phyloP scores from a whole-genome alignment of 2,113 vertebrate genomes.

The Anthoscopus minutus region DNA sequence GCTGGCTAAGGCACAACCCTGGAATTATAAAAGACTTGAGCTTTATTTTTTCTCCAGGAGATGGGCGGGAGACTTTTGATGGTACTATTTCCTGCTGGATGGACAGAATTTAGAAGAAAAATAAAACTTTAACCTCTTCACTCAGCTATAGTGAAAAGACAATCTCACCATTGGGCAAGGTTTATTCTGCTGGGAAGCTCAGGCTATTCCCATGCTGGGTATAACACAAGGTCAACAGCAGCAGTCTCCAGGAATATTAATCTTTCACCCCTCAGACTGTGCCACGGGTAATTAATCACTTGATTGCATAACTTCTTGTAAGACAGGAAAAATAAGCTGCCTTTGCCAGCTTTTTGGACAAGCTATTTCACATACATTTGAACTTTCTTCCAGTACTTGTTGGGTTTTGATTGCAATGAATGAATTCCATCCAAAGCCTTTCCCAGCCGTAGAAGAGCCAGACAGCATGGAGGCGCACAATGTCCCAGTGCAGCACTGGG shows the following conservation, averaged over 20 bases:
- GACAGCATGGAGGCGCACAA: not conserved
- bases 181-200: conserved; percentile 53
- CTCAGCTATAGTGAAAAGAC: conserved; percentile 19
- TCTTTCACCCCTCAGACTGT: conserved; percentile 62
- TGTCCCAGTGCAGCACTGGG: not conserved
- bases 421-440: conserved; percentile 23
- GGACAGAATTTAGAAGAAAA: conserved; percentile 46
- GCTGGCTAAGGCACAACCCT: not conserved
- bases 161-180: conserved; percentile 32
- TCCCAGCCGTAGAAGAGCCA: not conserved
- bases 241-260: conserved; percentile 65
- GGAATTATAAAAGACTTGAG: not conserved
- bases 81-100: conserved; percentile 48
- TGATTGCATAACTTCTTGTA: conserved; percentile 69
- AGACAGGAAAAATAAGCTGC: conserved; percentile 66
- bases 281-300: conserved; percentile 65
- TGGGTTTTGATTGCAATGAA: conserved; percentile 52
- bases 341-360: conserved; percentile 58
- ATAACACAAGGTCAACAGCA: conserved; percentile 63
- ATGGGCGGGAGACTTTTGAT: conserved; percentile 35
- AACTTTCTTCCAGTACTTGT: conserved; percentile 64
- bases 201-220: conserved; percentile 52
- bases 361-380: conserved; percentile 63
- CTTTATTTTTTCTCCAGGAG: not conserved
- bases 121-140: conserved; percentile 58